These are phyloP conservation scores for Netelia virgata DNA, from an alignment of 2,888 invertebrate genomes.

Conservation along the genomic window DNA sequence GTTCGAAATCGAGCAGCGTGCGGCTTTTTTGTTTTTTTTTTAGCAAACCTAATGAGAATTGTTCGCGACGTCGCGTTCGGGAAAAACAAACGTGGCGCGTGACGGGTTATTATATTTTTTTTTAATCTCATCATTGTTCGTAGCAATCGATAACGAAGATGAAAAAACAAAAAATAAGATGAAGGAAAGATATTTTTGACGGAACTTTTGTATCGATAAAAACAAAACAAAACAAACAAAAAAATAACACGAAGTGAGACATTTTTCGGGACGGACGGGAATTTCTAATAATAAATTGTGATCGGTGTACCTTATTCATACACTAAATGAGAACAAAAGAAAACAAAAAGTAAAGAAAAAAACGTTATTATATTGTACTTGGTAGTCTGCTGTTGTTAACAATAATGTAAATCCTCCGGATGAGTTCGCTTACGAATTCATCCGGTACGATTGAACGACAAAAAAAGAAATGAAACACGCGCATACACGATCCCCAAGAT, in stretches of 20 bases:
- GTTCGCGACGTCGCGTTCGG: not conserved
- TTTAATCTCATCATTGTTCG: conserved; percentile 46
- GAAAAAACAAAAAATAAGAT: conserved; percentile 57
- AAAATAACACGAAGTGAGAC: conserved; percentile 65
- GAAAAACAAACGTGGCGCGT: not conserved
- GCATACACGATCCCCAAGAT: conserved; percentile 38
- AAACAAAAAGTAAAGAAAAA: conserved; percentile 54
- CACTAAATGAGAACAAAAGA: conserved; percentile 68
- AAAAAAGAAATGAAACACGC: conserved; percentile 21
- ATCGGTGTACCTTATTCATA: conserved; percentile 79
- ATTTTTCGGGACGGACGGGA: conserved; percentile 71
- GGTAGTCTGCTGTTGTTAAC: conserved; percentile 82
- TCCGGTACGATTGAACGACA: conserved; percentile 63
- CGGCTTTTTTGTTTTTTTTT: not conserved
- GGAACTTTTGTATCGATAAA: conserved; percentile 78
- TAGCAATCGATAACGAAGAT: conserved; percentile 72
- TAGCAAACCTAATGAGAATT: not conserved
- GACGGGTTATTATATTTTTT: conserved; percentile 2
- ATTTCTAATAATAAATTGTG: conserved; percentile 77
- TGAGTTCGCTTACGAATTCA: conserved; percentile 68
- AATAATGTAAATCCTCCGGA: conserved; percentile 74
- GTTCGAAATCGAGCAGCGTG: not conserved
- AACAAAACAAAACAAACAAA: conserved; percentile 58
- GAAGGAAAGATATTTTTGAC: conserved; percentile 79
- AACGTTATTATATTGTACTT: conserved; percentile 74